A percentile compares a stretch with the other conserved stretches of the same genome.
phyloP scores from a whole-genome alignment of 2,113 vertebrate species.

The Stomatorhinus ivindoensis region DNA sequence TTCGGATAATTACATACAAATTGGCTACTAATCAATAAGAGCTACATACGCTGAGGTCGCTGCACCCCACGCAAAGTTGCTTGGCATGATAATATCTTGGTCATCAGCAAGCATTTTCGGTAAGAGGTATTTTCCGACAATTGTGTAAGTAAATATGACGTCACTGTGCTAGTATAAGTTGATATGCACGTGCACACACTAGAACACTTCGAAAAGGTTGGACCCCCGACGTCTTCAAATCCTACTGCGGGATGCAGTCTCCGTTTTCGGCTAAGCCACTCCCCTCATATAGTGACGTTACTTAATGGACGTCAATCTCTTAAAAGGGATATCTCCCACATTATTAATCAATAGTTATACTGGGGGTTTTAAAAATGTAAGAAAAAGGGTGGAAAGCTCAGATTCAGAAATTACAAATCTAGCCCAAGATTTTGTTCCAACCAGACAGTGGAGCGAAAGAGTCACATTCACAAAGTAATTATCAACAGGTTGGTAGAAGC shows the following conservation, averaged over 20 bases:
- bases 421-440: not conserved
- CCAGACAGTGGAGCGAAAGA: not conserved
- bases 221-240: not conserved
- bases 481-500: not conserved
- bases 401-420: not conserved
- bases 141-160: not conserved
- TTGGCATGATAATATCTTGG: not conserved
- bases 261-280: slow-evolving; percentile 2
- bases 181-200: not conserved
- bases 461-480: not conserved
- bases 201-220: not conserved
- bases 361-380: not conserved
- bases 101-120: not conserved
- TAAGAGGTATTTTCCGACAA: not conserved
- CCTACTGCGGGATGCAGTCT: not conserved
- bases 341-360: not conserved
- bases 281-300: slow-evolving; percentile 7
- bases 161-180: not conserved
- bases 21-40: not conserved
- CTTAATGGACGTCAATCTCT: not conserved
- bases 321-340: not conserved
- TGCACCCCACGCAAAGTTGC: slow-evolving; percentile 31
- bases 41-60: slow-evolving; percentile 57
- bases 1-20: not conserved
- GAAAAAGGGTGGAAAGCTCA: not conserved